Conservation (phyloP, 2,888 invertebrate genomes). For the Dryomyza anilis region DNA sequence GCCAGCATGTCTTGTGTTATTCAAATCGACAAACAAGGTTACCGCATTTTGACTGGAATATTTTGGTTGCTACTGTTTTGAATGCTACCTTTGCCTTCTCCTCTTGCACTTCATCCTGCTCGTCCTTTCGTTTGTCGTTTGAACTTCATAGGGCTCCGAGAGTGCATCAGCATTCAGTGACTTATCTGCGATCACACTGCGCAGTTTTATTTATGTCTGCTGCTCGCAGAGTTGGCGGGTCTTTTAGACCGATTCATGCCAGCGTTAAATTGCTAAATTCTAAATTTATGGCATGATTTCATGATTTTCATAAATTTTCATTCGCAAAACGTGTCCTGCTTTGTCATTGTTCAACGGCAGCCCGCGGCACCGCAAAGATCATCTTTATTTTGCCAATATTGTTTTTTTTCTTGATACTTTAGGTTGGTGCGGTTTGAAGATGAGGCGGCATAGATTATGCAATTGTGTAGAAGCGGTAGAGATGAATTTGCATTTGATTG, state of each 20-base stretch:
- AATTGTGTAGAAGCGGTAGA: slow-evolving; percentile 10
- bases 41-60: neutral
- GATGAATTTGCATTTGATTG: slow-evolving; percentile 52
- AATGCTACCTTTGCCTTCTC: too few relatives aligned
- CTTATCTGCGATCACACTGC: slow-evolving; percentile 7
- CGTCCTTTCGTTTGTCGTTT: neutral
- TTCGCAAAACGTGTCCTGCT: slow-evolving; percentile 47
- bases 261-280: slow-evolving; percentile 47
- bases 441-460: slow-evolving; percentile 36
- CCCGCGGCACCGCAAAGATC: slow-evolving; percentile 8
- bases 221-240: neutral
- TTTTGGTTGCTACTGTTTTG: too few relatives aligned
- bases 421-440: too few relatives aligned
- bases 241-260: slow-evolving; percentile 28
- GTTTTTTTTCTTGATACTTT: neutral
- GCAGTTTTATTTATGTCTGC: neutral
- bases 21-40: slow-evolving; percentile 13
- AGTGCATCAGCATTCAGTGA: neutral
- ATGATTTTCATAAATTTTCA: slow-evolving; percentile 56
- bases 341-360: slow-evolving; percentile 36
- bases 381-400: too few relatives aligned
- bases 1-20: neutral
- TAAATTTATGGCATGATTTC: slow-evolving; percentile 51
- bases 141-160: neutral
- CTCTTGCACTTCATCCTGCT: neutral